Conservation (phyloP, 2,113 vertebrate genomes). For the Semnornis frantzii region DNA sequence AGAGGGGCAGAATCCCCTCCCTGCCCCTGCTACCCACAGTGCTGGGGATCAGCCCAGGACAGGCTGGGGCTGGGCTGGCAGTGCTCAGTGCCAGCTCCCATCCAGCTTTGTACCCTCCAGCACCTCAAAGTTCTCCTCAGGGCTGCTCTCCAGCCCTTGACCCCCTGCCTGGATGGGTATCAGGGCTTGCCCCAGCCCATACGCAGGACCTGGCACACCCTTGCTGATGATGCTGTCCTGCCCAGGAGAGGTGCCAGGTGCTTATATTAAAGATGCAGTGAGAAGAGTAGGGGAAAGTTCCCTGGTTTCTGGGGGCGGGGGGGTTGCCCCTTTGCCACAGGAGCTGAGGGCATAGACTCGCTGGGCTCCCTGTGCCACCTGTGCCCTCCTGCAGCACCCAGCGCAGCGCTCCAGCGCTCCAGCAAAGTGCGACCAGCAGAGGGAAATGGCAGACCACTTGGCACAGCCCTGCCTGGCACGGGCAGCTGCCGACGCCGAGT, state of each 20-base stretch:
- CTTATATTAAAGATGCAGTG: accelerated
- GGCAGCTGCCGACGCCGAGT: accelerated
- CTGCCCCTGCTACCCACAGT: neutral
- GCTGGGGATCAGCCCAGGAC: neutral
- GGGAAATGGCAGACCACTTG: conserved; percentile 41
- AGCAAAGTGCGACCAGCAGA: conserved; percentile 39
- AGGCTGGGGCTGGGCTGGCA: too few species aligned
- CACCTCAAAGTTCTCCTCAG: neutral
- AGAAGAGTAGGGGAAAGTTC: neutral
- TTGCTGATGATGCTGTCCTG: neutral
- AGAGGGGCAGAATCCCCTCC: neutral
- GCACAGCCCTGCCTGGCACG: neutral
- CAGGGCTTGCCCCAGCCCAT: neutral
- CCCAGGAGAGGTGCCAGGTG: neutral
- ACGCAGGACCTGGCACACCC: neutral
- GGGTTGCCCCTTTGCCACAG: accelerated
- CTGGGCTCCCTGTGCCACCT: accelerated
- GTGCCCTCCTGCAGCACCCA: neutral
- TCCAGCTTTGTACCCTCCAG: neutral
- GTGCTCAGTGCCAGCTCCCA: neutral
- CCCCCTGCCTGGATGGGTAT: neutral
- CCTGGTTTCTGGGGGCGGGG: neutral
- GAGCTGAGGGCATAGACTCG: neutral
- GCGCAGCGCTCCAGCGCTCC: neutral
- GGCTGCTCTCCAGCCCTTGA: neutral